These are phyloP conservation scores for Glossophaga mutica DNA, from an alignment of 2,797 vertebrate genomes.

Conservation along the genomic window DNA sequence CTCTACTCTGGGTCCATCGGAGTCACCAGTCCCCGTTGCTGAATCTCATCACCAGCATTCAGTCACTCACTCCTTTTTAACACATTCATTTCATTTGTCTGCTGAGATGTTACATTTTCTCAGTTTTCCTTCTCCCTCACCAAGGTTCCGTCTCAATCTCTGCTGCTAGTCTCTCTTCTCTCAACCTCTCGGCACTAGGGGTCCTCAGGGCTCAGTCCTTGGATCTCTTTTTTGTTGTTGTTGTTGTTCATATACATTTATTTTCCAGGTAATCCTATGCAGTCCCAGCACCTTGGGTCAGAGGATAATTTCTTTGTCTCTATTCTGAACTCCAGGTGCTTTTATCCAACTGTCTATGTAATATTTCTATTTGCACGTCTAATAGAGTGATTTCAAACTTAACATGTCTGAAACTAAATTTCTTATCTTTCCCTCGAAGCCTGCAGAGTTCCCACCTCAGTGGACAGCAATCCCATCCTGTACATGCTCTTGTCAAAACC, in stretches of 20 bases:
- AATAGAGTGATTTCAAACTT: background rate
- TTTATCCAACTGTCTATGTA: background rate
- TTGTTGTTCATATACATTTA: background rate
- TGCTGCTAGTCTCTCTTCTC: background rate
- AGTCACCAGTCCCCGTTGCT: background rate
- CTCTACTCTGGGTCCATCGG: fast-evolving
- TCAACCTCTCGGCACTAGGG: background rate
- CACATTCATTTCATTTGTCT: background rate
- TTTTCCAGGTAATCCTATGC: background rate
- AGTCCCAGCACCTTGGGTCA: background rate
- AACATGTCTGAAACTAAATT: background rate
- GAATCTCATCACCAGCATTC: background rate
- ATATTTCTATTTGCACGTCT: background rate
- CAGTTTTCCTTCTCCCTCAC: background rate
- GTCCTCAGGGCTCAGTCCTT: background rate
- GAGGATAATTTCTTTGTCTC: background rate
- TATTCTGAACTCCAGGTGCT: background rate
- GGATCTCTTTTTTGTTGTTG: background rate
- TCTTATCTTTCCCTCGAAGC: background rate
- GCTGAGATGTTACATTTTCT: background rate
- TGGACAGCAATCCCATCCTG: background rate
- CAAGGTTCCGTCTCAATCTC: background rate
- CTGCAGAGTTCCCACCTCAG: background rate
- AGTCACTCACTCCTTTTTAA: background rate
- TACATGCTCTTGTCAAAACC: background rate